These are phyloP conservation scores for Peromyscus maniculatus DNA, from an alignment of 2,113 vertebrate species.

Conservation along the genomic window DNA sequence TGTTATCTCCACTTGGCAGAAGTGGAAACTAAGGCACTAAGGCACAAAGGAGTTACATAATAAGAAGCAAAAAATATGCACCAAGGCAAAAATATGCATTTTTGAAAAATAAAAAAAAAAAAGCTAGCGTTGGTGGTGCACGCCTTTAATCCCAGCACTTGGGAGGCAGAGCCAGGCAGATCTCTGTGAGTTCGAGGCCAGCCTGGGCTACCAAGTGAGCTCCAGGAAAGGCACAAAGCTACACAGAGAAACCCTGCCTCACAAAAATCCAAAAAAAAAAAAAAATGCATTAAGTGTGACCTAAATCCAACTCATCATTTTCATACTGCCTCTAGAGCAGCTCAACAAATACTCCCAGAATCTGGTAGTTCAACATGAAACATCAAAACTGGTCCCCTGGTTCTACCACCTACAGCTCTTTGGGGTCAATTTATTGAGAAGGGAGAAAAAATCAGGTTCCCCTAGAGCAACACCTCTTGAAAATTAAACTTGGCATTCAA, in stretches of 20 bases:
- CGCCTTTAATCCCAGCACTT: too few species aligned
- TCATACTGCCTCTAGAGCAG: rapidly evolving
- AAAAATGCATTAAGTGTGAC: neutral
- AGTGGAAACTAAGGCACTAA: slow-evolving; percentile 4
- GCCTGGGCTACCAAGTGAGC: too few species aligned
- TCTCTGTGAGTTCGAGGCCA: too few species aligned
- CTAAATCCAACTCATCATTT: neutral
- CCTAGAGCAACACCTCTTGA: neutral
- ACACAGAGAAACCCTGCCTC: too few species aligned
- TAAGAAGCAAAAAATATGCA: neutral
- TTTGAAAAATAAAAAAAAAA: too few species aligned
- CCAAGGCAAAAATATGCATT: neutral
- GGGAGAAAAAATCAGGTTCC: neutral
- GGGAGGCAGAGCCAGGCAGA: too few species aligned
- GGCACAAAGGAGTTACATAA: neutral
- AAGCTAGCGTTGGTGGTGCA: too few species aligned
- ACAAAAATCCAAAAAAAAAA: too few species aligned
- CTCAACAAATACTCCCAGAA: neutral
- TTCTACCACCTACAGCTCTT: neutral
- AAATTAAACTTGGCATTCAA: slow-evolving; percentile 55
- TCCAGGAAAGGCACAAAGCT: too few species aligned
- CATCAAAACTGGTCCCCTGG: neutral
- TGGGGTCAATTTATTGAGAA: neutral
- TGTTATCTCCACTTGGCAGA: neutral
- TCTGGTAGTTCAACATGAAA: neutral